Conservation (phyloP, 2,113 vertebrate genomes). For the Colius striatus region DNA sequence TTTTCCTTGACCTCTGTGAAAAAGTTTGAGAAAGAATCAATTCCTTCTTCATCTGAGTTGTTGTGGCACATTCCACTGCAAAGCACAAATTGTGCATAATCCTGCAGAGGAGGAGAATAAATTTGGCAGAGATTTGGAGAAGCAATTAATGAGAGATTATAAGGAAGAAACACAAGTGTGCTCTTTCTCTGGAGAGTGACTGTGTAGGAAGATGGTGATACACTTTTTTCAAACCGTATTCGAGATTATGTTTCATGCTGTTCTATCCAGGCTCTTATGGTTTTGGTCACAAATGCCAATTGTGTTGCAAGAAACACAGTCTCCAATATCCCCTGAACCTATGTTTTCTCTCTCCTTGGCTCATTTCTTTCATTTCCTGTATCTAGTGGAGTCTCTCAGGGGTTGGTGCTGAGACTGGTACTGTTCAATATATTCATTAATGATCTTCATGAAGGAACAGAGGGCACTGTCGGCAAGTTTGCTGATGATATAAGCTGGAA, state of each 20-base stretch:
- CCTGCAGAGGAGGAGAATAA: not conserved
- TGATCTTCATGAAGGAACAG: too few species aligned
- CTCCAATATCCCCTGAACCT: not conserved
- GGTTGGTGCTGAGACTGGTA: too few species aligned
- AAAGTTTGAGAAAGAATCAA: not conserved
- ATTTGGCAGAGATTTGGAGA: not conserved
- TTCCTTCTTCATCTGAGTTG: not conserved
- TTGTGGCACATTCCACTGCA: not conserved
- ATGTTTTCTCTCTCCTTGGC: not conserved
- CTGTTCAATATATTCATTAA: too few species aligned
- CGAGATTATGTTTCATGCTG: not conserved
- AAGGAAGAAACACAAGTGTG: not conserved
- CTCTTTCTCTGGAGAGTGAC: not conserved
- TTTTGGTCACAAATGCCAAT: not conserved
- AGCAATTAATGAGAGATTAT: not conserved
- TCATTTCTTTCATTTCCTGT: not conserved
- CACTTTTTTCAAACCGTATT: not conserved
- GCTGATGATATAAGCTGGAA: too few species aligned
- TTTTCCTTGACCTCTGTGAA: not conserved
- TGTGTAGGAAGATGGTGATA: not conserved
- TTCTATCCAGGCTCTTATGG: not conserved
- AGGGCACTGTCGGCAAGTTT: too few species aligned
- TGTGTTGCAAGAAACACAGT: not conserved
- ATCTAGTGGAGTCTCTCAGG: too few species aligned
- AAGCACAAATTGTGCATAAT: not conserved